Conservation (phyloP, 2,888 invertebrate species). For the Rhagonycha fulva region DNA sequence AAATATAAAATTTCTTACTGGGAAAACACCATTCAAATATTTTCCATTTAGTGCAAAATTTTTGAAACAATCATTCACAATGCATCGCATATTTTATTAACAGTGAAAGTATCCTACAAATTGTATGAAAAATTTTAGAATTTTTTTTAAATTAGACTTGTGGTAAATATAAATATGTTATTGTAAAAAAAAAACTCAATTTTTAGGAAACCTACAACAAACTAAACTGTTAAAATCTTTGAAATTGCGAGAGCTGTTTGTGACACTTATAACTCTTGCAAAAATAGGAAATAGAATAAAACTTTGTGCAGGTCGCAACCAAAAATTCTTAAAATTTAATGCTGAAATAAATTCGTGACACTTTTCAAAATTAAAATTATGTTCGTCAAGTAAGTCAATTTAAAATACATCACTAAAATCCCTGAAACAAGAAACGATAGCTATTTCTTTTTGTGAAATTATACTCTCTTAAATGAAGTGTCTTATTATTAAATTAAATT, state of each 20-base stretch:
- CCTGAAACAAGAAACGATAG: background rate
- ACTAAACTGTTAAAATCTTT: background rate
- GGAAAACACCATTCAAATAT: background rate
- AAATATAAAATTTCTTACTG: background rate
- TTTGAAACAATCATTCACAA: background rate
- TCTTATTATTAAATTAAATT: background rate
- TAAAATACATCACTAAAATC: background rate
- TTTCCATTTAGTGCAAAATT: background rate
- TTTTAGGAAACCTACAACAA: background rate
- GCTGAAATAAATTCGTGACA: background rate
- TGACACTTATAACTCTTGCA: background rate
- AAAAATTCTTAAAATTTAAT: background rate
- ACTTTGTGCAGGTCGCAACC: background rate
- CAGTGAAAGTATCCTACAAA: background rate
- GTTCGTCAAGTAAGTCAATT: background rate
- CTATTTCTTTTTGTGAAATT: background rate
- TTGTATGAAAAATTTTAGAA: background rate
- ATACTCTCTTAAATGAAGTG: background rate
- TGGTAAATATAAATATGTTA: background rate
- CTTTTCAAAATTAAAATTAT: background rate
- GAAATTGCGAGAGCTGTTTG: background rate
- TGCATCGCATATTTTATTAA: background rate
- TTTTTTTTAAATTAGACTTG: background rate
- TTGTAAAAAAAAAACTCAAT: background rate
- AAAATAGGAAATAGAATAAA: background rate